Evolutionary conservation across 2,113 vertebrate genomes (phyloP).

Genomic region (Apistogramma diplotaenia): DNA sequence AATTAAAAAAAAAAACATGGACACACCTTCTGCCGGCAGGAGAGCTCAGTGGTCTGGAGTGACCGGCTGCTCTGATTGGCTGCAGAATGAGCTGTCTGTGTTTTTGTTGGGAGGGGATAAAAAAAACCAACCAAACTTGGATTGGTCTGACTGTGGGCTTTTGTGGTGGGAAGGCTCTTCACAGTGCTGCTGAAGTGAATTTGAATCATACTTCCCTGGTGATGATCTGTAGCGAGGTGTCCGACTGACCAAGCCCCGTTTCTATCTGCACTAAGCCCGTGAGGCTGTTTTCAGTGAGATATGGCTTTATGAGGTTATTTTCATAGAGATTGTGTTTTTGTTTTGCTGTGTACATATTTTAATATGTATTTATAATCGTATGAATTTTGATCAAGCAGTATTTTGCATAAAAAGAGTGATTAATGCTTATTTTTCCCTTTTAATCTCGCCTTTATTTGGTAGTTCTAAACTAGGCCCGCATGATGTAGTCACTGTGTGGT

Average conservation of each 20-base stretch:
- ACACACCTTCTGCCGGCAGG: background rate
- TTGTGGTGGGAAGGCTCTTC: background rate
- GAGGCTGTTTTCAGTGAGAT: slow-evolving; percentile 62
- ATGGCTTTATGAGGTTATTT: slow-evolving; percentile 63
- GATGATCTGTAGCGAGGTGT: background rate
- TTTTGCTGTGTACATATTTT: slow-evolving; percentile 75
- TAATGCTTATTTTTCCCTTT: slow-evolving; percentile 23
- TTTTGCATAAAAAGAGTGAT: slow-evolving; percentile 57
- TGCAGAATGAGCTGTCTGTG: background rate
- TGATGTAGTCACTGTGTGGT: slow-evolving; percentile 14
- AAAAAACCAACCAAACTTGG: slow-evolving; percentile 15
- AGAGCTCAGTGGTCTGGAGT: slow-evolving; percentile 4
- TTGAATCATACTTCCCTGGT: background rate
- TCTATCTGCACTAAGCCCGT: slow-evolving; percentile 69
- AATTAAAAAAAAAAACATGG: too few relatives aligned
- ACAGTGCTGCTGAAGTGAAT: background rate
- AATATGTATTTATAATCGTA: slow-evolving; percentile 79
- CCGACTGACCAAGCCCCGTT: background rate
- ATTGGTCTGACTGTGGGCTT: slow-evolving; percentile 13
- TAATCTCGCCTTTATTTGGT: slow-evolving; percentile 8
- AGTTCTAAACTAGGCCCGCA: slow-evolving; percentile 8
- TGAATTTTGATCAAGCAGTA: slow-evolving; percentile 62
- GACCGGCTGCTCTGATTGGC: slow-evolving; percentile 26
- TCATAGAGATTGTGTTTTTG: slow-evolving; percentile 41
- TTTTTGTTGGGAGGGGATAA: background rate